Evolutionary conservation across 1,140 invertebrate species (phyloP).

Genomic region (Philopotamus ludificatus): DNA sequence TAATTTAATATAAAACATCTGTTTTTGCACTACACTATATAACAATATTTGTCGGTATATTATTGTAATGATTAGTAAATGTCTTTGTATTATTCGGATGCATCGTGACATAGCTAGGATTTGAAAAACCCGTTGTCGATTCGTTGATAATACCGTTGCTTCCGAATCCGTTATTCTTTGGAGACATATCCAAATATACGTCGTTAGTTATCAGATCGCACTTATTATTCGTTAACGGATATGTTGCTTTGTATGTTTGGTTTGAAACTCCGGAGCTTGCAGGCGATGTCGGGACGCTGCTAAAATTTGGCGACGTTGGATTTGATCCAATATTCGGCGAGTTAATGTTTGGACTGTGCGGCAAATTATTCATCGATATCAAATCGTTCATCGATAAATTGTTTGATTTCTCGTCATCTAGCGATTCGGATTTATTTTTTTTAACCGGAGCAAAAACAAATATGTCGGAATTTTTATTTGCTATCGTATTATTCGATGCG

Average conservation of each 20-base stretch:
- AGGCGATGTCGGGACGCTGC: background rate
- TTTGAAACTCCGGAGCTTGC: too few species aligned
- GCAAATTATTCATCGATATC: conserved; percentile 44
- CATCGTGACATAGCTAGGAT: conserved; percentile 54
- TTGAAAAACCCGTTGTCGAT: conserved; percentile 49
- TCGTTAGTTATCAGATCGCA: conserved; percentile 55
- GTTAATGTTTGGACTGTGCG: conserved; percentile 48
- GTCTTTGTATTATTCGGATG: conserved; percentile 21
- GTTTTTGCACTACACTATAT: too few species aligned
- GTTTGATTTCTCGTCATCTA: conserved; percentile 53
- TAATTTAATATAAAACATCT: too few species aligned
- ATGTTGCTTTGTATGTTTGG: conserved; percentile 44
- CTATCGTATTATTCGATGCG: conserved; percentile 45
- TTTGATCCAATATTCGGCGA: conserved; percentile 49
- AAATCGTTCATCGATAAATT: conserved; percentile 59
- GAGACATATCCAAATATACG: conserved; percentile 63
- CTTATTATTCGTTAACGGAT: conserved; percentile 43
- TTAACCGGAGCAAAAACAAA: conserved; percentile 45
- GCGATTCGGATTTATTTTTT: conserved; percentile 44
- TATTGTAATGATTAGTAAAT: conserved; percentile 31
- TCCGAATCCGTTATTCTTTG: conserved; percentile 56
- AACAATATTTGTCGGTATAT: conserved; percentile 24
- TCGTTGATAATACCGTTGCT: conserved; percentile 43
- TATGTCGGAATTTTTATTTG: conserved; percentile 46
- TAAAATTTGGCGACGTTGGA: conserved; percentile 42